Evolutionary conservation across 1,140 invertebrate genomes (phyloP).

Genomic region (Macrobrachium rosenbergii): DNA sequence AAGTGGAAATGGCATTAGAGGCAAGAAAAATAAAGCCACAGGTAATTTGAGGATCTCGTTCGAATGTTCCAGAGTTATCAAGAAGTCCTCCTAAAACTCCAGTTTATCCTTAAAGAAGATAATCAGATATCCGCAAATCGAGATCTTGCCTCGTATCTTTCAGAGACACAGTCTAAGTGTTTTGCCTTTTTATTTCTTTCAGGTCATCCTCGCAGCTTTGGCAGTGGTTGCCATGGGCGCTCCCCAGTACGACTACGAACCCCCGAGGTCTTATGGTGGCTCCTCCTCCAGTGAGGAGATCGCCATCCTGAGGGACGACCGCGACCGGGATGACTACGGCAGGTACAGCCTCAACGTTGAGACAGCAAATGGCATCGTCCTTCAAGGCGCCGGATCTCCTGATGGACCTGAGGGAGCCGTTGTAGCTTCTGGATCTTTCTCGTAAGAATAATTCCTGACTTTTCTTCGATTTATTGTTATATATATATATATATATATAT

Average conservation of each 20-base stretch:
- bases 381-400: neutral
- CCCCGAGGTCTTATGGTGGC: neutral
- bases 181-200: neutral
- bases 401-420: neutral
- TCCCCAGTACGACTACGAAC: neutral
- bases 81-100: too few species aligned
- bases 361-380: neutral
- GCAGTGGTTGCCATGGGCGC: neutral
- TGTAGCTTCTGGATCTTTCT: neutral
- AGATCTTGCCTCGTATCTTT: too few species aligned
- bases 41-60: too few species aligned
- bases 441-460: neutral
- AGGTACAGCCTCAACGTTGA: slow-evolving; percentile 4
- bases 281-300: neutral
- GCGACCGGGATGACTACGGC: neutral
- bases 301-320: neutral
- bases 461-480: neutral
- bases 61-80: too few species aligned
- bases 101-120: too few species aligned
- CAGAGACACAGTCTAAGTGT: too few species aligned
- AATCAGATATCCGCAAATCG: too few species aligned
- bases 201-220: neutral
- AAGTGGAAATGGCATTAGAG: too few species aligned
- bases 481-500: slow-evolving; percentile 64
- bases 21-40: too few species aligned